These are phyloP conservation scores for Chloroceryle inda DNA, from an alignment of 2,797 vertebrate species.

Conservation along the genomic window DNA sequence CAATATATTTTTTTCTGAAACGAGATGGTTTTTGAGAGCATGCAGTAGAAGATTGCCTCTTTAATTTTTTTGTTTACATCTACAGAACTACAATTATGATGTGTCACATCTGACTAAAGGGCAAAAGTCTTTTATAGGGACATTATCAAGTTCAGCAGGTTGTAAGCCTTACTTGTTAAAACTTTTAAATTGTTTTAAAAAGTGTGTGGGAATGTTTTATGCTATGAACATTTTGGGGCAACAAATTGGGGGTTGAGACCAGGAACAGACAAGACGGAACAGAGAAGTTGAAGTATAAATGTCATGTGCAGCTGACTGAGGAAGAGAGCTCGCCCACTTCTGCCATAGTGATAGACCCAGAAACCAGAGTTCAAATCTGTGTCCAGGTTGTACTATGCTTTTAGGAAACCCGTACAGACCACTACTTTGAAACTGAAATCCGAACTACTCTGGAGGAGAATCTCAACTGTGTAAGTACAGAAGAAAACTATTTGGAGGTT, in stretches of 20 bases:
- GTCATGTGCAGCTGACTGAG: neutral
- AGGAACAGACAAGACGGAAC: neutral
- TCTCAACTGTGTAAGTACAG: neutral
- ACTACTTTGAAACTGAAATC: neutral
- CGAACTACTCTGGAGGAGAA: neutral
- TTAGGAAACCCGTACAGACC: neutral
- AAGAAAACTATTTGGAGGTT: neutral
- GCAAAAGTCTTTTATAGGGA: neutral
- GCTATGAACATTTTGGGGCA: neutral
- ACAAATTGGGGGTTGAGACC: neutral
- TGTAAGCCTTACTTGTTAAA: neutral
- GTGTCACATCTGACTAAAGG: neutral
- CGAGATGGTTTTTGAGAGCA: neutral
- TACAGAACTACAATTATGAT: neutral
- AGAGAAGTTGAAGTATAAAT: neutral
- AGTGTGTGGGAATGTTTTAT: neutral
- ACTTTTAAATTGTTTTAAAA: neutral
- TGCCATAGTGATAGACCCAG: neutral
- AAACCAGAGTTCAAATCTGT: neutral
- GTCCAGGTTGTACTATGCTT: neutral
- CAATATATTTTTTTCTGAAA: neutral
- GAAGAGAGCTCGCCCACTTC: neutral
- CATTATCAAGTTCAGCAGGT: neutral
- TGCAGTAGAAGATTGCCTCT: neutral
- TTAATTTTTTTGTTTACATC: neutral